Evolutionary conservation across 2,113 vertebrate genomes (phyloP).

Genomic region (Clarias macrocephalus): DNA sequence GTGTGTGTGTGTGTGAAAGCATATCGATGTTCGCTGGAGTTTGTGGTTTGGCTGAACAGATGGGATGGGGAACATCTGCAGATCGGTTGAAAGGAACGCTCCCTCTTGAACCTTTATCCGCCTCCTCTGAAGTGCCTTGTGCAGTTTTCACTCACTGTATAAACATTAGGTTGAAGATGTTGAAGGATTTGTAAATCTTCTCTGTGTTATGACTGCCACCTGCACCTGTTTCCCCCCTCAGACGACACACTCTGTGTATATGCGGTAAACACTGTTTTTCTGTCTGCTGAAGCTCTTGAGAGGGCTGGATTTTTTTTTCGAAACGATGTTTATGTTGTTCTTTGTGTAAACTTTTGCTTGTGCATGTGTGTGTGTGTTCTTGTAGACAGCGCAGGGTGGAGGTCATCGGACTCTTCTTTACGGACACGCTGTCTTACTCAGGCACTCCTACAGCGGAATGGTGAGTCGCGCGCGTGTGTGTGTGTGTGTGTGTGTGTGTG

Average conservation of each 20-base stretch:
- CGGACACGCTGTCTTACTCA: conserved; percentile 88
- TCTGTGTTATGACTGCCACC: not conserved
- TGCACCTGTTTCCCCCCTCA: not conserved
- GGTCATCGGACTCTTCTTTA: conserved; percentile 92
- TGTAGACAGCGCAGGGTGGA: conserved; percentile 86
- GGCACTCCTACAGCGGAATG: conserved; percentile 96
- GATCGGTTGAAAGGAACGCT: not conserved
- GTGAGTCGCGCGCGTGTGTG: conserved; percentile 69
- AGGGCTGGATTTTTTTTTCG: not conserved
- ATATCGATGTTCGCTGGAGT: not conserved
- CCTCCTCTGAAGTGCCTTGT: not conserved
- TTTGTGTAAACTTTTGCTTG: conserved; percentile 20
- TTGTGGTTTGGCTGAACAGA: conserved; percentile 58
- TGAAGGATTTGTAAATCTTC: not conserved
- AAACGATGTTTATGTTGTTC: not conserved
- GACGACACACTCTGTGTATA: not conserved
- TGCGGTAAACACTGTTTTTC: not conserved
- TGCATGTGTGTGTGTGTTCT: conserved; percentile 40
- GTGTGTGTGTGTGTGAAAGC: not conserved
- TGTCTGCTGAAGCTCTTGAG: not conserved
- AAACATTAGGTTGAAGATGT: not conserved
- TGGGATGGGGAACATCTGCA: not conserved
- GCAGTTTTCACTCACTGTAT: not conserved
- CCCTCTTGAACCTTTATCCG: not conserved
- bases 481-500: not conserved